A percentile compares a stretch with the other conserved stretches of the same genome.
phyloP scores from a whole-genome alignment of 2,113 vertebrate genomes.

The Camelus dromedarius region DNA sequence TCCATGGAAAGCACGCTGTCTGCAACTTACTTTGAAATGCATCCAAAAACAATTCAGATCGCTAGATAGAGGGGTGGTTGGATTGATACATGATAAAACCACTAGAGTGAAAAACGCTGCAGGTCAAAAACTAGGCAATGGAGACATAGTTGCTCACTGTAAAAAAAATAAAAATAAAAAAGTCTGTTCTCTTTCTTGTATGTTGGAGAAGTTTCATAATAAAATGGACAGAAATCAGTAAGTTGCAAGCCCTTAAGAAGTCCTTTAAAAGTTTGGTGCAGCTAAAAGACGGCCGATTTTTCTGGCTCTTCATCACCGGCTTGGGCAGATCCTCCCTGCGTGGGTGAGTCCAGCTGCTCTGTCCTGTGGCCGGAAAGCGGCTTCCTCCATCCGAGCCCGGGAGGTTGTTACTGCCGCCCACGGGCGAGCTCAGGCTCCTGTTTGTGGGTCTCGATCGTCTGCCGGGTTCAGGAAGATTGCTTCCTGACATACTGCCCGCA shows the following conservation, averaged over 20 bases:
- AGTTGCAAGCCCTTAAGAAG: background rate
- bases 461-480: background rate
- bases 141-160: background rate
- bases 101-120: background rate
- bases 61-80: background rate
- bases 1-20: background rate
- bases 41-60: background rate
- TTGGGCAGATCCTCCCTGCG: background rate
- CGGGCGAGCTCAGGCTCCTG: background rate
- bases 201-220: constrained; percentile 18
- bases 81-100: background rate
- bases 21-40: background rate
- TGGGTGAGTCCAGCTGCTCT: background rate
- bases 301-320: background rate
- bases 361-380: background rate
- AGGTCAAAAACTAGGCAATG: background rate
- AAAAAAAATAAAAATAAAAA: background rate
- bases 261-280: background rate
- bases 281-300: background rate
- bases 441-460: background rate
- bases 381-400: background rate
- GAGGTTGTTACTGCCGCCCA: background rate
- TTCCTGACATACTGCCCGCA: background rate
- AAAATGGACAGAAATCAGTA: background rate
- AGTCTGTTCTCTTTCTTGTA: background rate